These are phyloP conservation scores for Serilophus lunatus DNA, from an alignment of 2,113 vertebrate genomes.

Conservation along the genomic window DNA sequence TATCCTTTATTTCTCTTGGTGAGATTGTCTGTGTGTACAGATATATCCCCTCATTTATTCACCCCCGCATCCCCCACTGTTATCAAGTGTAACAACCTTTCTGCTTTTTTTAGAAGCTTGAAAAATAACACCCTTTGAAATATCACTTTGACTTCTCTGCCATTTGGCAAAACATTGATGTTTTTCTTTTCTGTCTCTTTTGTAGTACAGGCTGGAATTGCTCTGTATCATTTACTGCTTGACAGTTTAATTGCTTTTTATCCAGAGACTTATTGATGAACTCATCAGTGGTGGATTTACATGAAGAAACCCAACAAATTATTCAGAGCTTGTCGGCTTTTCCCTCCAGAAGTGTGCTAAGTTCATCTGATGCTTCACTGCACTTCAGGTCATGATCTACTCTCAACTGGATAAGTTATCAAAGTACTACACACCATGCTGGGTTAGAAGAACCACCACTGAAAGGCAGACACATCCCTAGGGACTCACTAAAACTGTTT, in stretches of 20 bases:
- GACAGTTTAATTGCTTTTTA: constrained; percentile 19
- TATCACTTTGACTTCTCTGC: not conserved
- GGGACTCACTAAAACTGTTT: not conserved
- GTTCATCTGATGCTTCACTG: not conserved
- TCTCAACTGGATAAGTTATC: not conserved
- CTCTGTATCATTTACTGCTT: not conserved
- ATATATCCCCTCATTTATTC: not conserved
- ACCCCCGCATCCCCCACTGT: not conserved
- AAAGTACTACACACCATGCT: not conserved
- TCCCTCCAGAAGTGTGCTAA: not conserved
- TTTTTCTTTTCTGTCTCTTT: not conserved
- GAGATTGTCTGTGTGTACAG: not conserved
- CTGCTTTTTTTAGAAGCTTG: not conserved
- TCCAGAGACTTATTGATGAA: not conserved
- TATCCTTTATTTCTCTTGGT: not conserved
- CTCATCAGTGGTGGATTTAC: not conserved
- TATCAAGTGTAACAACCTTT: not conserved
- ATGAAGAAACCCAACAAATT: not conserved
- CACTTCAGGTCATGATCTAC: not conserved
- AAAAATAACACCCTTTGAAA: constrained; percentile 4
- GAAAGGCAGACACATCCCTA: not conserved
- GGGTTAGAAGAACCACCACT: not conserved
- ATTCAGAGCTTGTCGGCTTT: not conserved
- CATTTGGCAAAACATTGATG: not conserved
- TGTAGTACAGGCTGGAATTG: not conserved